Conservation (phyloP, 2,113 vertebrate genomes). For the Grantiella picta region DNA sequence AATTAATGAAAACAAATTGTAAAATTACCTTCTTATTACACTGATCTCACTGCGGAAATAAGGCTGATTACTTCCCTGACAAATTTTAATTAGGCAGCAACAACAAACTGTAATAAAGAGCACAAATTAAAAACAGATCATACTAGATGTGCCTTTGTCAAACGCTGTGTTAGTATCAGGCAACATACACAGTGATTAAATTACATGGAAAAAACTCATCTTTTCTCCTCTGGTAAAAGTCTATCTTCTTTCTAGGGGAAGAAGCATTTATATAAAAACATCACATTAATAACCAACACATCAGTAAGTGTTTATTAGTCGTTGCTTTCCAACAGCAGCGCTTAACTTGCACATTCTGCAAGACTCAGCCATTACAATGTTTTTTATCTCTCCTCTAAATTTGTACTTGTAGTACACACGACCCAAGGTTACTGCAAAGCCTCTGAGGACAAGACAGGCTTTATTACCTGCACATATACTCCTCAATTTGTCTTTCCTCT, state of each 20-base stretch:
- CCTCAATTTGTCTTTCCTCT: neutral
- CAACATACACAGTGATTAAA: neutral
- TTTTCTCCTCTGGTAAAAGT: neutral
- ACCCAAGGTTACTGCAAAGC: neutral
- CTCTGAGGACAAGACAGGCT: neutral
- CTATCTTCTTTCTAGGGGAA: neutral
- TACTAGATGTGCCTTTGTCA: neutral
- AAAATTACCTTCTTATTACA: constrained; percentile 46
- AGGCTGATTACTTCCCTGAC: constrained; percentile 32
- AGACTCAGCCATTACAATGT: neutral
- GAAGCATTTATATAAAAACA: neutral
- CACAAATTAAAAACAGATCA: constrained; percentile 8
- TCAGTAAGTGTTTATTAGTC: neutral
- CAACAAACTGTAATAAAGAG: constrained; percentile 46
- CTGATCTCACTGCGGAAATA: neutral
- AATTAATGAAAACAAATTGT: constrained; percentile 28
- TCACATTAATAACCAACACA: neutral
- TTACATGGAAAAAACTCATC: neutral
- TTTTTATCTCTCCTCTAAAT: constrained; percentile 8
- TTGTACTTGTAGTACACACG: neutral
- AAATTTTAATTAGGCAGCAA: constrained; percentile 51
- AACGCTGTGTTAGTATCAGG: neutral
- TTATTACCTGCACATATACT: neutral
- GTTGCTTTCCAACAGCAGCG: neutral
- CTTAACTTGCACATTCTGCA: neutral